phyloP scores from a whole-genome alignment of 1,140 invertebrate genomes.

The Tetragonula clypearis region DNA sequence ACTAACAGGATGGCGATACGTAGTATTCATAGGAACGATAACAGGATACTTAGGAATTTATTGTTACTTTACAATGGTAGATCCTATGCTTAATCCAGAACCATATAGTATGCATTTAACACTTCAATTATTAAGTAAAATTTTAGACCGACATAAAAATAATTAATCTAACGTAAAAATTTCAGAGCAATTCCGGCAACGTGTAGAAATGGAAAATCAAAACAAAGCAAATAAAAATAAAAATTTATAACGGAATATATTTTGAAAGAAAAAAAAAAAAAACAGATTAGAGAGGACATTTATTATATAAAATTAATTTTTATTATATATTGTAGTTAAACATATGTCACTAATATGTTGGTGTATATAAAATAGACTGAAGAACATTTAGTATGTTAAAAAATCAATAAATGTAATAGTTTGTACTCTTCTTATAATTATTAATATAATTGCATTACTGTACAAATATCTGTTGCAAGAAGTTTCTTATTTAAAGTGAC shows the following conservation, averaged over 20 bases:
- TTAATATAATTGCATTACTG: constrained; percentile 40
- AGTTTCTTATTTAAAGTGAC: constrained; percentile 49
- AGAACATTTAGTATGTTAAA: constrained; percentile 40
- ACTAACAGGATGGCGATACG: constrained; percentile 84
- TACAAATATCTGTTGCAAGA: constrained; percentile 42
- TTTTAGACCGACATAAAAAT: constrained; percentile 24
- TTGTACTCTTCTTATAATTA: constrained; percentile 48
- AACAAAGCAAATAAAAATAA: not conserved
- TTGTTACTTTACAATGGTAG: constrained; percentile 85
- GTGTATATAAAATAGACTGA: constrained; percentile 49
- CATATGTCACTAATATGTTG: constrained; percentile 47
- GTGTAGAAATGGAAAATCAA: not conserved
- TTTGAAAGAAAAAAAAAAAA: not conserved
- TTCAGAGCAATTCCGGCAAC: constrained; percentile 69
- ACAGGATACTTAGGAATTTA: constrained; percentile 82
- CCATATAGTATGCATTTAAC: constrained; percentile 83
- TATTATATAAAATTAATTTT: constrained; percentile 58
- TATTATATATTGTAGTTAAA: constrained; percentile 39
- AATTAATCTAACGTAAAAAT: constrained; percentile 45
- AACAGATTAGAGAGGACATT: not conserved
- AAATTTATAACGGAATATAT: no score
- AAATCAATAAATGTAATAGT: constrained; percentile 32
- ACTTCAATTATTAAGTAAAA: not conserved
- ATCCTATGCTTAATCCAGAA: constrained; percentile 85
- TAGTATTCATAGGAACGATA: constrained; percentile 83